Conservation (phyloP, 2,113 vertebrate genomes). For the Brachyhypopomus gauderio region DNA sequence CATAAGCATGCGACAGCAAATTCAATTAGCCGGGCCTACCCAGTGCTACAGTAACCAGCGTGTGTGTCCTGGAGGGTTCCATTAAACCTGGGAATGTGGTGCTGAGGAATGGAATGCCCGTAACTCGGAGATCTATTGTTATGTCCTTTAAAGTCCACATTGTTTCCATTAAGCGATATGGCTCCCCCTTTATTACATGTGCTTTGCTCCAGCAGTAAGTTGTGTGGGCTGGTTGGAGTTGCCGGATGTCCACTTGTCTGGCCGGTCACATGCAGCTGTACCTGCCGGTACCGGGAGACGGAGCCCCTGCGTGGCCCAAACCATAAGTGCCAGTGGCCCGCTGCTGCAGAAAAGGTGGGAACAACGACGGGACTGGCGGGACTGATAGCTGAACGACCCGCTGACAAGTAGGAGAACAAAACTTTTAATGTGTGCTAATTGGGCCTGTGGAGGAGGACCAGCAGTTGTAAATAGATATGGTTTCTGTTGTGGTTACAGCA, state of each 20-base stretch:
- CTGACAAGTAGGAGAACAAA: constrained; percentile 16
- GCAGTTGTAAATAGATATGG: constrained; percentile 27
- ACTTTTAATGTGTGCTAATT: constrained; percentile 21
- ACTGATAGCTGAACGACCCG: constrained; percentile 30
- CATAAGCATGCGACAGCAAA: constrained; percentile 52
- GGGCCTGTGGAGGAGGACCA: constrained; percentile 4
- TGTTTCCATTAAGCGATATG: constrained; percentile 35
- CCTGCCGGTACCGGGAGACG: neutral
- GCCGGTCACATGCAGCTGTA: neutral
- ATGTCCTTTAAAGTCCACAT: constrained; percentile 30
- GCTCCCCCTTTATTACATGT: constrained; percentile 14
- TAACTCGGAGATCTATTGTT: constrained; percentile 32
- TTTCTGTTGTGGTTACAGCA: constrained; percentile 33
- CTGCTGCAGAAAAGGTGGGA: constrained; percentile 18
- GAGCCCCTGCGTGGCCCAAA: constrained; percentile 1
- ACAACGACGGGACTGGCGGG: neutral
- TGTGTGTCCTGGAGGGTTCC: constrained; percentile 53
- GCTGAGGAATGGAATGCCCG: constrained; percentile 36
- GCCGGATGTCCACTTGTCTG: neutral
- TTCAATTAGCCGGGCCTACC: constrained; percentile 58
- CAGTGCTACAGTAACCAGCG: constrained; percentile 43
- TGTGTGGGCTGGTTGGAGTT: neutral
- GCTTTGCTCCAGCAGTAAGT: neutral
- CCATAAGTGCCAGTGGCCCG: neutral
- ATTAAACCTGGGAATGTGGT: constrained; percentile 51